These are phyloP conservation scores for Acanthochromis polyacanthus DNA, from an alignment of 2,113 vertebrate genomes.

Conservation along the genomic window DNA sequence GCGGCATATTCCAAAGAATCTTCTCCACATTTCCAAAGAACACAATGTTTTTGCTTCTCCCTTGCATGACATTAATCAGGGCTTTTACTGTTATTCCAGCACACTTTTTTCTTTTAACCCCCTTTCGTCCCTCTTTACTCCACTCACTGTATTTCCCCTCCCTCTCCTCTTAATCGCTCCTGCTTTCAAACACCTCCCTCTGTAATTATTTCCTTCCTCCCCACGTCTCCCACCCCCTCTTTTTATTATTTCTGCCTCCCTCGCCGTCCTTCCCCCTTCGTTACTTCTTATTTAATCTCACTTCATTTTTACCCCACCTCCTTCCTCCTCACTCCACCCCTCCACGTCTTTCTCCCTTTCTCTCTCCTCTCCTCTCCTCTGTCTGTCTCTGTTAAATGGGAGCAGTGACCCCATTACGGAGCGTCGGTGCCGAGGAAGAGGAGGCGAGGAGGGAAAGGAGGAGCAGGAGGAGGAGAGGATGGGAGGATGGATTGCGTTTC, in stretches of 20 bases:
- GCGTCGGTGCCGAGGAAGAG: slow-evolving; percentile 58
- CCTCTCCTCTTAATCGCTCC: slow-evolving; percentile 66
- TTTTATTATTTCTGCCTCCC: slow-evolving; percentile 64
- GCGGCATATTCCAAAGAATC: slow-evolving; percentile 66
- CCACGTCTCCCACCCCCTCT: slow-evolving; percentile 34
- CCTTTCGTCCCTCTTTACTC: slow-evolving; percentile 23
- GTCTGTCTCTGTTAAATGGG: slow-evolving; percentile 81
- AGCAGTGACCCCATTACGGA: slow-evolving; percentile 84
- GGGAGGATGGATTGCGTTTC: slow-evolving; percentile 73
- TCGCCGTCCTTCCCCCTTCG: slow-evolving; percentile 57
- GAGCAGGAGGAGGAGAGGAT: slow-evolving; percentile 74
- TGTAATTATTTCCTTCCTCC: slow-evolving; percentile 73
- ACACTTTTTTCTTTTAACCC: slow-evolving; percentile 29
- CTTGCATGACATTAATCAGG: slow-evolving; percentile 58
- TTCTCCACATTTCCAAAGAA: slow-evolving; percentile 63
- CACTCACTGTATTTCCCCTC: slow-evolving; percentile 53
- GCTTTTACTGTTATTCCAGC: slow-evolving; percentile 59
- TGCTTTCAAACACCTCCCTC: slow-evolving; percentile 71
- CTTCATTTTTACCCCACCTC: slow-evolving; percentile 54
- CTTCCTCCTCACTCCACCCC: not conserved
- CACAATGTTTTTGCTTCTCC: slow-evolving; percentile 63
- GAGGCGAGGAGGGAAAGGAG: slow-evolving; percentile 69
- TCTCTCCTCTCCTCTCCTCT: slow-evolving; percentile 59
- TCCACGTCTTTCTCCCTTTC: not conserved
- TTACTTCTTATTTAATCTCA: slow-evolving; percentile 81